Percentiles rank a stretch among this genome's conserved stretches.
Evolutionary conservation across 2,888 invertebrate genomes (phyloP).

Genomic region (Drosophila cognata): DNA sequence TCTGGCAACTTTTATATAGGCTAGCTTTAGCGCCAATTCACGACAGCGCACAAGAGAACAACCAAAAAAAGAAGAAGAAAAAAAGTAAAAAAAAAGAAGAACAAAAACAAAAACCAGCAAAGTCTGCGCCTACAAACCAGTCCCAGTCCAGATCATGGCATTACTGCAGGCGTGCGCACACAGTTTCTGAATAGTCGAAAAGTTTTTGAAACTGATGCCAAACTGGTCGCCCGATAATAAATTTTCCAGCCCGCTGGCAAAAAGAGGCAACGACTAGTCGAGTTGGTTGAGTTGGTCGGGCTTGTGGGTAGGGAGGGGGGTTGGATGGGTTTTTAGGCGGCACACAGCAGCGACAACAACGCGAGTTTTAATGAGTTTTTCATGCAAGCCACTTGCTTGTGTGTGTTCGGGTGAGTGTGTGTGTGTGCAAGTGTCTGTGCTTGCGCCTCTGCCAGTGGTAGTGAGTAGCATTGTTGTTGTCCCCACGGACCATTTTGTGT

Average conservation of each 20-base stretch:
- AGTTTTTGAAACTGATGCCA: constrained; percentile 78
- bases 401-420: neutral
- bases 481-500: constrained; percentile 31
- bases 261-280: constrained; percentile 1
- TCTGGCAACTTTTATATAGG: constrained; percentile 43
- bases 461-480: constrained; percentile 9
- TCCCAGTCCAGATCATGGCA: constrained; percentile 26
- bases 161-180: constrained; percentile 32
- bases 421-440: neutral
- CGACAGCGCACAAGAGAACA: constrained; percentile 84
- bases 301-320: neutral
- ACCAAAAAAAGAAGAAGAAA: constrained; percentile 85
- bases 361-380: constrained; percentile 80
- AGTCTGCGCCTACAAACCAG: constrained; percentile 21
- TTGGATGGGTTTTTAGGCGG: constrained; percentile 9
- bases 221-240: constrained; percentile 76
- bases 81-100: constrained; percentile 76
- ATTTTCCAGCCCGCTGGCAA: constrained; percentile 65
- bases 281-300: constrained; percentile 5
- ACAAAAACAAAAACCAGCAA: constrained; percentile 18
- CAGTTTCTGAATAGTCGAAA: constrained; percentile 69
- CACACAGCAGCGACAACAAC: constrained; percentile 55
- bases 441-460: constrained; percentile 39
- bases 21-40: constrained; percentile 59
- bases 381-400: constrained; percentile 60